Evolutionary conservation across 1,140 invertebrate genomes (phyloP), one percentile per base, ranked within the genome.

Genomic region (Drosophila orena): DNA sequence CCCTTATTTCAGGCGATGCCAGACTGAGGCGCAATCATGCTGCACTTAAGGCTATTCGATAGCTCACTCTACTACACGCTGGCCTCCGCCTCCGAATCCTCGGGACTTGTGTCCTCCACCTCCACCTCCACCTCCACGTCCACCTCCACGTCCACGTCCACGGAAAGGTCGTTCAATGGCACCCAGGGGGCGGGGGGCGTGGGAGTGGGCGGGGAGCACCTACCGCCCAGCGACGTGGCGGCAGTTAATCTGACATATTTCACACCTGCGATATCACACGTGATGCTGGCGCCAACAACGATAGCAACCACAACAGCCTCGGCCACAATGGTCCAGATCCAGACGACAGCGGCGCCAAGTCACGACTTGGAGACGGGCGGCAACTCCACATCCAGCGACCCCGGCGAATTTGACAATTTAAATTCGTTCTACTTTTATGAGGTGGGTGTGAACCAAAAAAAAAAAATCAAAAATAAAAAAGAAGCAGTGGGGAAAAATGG

Each of bases 371-470:
- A 72, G 55, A 58, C 57, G 24, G 53, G 55, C 42, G 52, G 55
- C 59, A 86, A 83, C 47, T 50, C 71, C 20, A 65, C 76, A 17
- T 20, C 53, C 34, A 55, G 55, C 5, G 64, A 83, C 68, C 56
- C 70, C 12, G 76, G 57, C 40, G 84, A 88, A 49, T 42, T 86
- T 58, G 88, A 91, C 65, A 88, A 91, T 70, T 69, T 91, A 46
- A 91, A 91, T 74, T 90, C 89, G 27, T 91, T 91, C 64, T 91
- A 88, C 72, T 91, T 91, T 69, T 91, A 89, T 59, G 83, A 91
- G 88, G 88, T 91, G 66, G 34, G 83, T 81, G 30, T 11, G 8
- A 20, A 38, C 3, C 37, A 38, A 0, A 12, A 20, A 56, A n/a
- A 54, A 37, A 44, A 38, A 35, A 35, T 6, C 11, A 65, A 24